Evolutionary conservation across 2,888 invertebrate species (phyloP).

Genomic region (Cantharis rufa): DNA sequence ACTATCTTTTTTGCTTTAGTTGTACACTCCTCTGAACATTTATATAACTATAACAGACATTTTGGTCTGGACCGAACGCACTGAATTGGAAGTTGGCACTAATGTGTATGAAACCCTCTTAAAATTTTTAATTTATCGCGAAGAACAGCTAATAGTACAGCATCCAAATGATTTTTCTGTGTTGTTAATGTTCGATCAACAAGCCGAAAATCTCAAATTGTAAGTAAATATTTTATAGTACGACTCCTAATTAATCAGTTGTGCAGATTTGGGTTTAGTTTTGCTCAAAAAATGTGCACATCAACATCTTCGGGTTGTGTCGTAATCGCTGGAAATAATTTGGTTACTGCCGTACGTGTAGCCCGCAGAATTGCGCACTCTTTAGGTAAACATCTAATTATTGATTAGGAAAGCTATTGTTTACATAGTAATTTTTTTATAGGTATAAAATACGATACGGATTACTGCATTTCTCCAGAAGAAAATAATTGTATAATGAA

Average conservation of each 20-base stretch:
- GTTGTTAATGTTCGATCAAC: conserved; percentile 80
- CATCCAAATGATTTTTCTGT: conserved; percentile 94
- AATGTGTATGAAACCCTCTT: conserved; percentile 89
- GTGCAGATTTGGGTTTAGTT: conserved; percentile 70
- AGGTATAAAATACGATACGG: conserved; percentile 92
- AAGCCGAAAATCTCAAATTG: conserved; percentile 43
- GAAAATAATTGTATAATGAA: conserved; percentile 98
- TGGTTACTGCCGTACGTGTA: conserved; percentile 93
- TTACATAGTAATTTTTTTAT: conserved; percentile 4
- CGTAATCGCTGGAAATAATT: conserved; percentile 86
- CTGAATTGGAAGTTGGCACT: conserved; percentile 76
- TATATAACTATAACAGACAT: conserved; percentile 96
- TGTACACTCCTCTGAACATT: conserved; percentile 93
- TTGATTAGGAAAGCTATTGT: not conserved
- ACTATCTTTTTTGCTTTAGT: too few relatives aligned
- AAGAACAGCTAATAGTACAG: conserved; percentile 73
- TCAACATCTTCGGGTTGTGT: conserved; percentile 96
- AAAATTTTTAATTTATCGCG: conserved; percentile 88
- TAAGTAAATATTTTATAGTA: not conserved
- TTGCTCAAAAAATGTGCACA: conserved; percentile 74
- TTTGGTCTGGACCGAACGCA: conserved; percentile 92
- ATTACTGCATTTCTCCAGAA: conserved; percentile 83
- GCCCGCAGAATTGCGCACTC: conserved; percentile 99
- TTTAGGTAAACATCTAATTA: conserved; percentile 66
- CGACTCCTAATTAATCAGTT: conserved; percentile 73